Evolutionary conservation across 2,888 invertebrate genomes (phyloP).

Genomic region (Chelonus formosanus): DNA sequence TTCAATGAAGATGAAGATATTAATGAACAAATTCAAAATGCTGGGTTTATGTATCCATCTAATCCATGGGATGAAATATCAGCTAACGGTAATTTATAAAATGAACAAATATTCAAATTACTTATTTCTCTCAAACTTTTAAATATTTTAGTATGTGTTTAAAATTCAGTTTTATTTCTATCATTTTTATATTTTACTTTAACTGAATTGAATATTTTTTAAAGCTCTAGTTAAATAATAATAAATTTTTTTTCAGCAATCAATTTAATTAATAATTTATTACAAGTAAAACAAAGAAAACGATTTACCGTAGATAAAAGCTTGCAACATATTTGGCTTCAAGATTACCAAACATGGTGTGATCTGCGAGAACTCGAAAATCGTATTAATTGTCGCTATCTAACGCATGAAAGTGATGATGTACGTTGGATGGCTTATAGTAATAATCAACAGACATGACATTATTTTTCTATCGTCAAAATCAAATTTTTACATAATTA

Average conservation of each 20-base stretch:
- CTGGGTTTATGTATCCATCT: conserved; percentile 99
- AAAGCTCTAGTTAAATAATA: no score
- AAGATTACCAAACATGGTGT: conserved; percentile 93
- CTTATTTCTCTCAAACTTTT: no score
- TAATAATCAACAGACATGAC: conserved; percentile 18
- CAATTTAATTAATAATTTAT: conserved; percentile 95
- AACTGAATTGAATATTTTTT: no score
- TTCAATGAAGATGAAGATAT: conserved; percentile 99
- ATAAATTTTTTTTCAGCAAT: conserved; percentile 76
- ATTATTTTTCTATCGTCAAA: no score
- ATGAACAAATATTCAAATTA: not conserved
- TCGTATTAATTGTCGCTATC: conserved; percentile 77
- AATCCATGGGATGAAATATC: conserved; percentile 98
- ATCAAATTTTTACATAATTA: no score
- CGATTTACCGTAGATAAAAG: conserved; percentile 97
- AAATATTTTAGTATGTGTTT: no score
- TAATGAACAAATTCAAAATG: conserved; percentile 99
- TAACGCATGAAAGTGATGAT: conserved; percentile 94
- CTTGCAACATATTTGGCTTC: conserved; percentile 93
- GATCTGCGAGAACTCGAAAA: conserved; percentile 90
- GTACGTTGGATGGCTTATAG: conserved; percentile 79
- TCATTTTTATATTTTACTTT: no score
- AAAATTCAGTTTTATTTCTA: no score
- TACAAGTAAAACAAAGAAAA: conserved; percentile 96
- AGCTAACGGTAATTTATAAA: conserved; percentile 74